phyloP scores from a whole-genome alignment of 2,113 vertebrate species.

The Chauna torquata region DNA sequence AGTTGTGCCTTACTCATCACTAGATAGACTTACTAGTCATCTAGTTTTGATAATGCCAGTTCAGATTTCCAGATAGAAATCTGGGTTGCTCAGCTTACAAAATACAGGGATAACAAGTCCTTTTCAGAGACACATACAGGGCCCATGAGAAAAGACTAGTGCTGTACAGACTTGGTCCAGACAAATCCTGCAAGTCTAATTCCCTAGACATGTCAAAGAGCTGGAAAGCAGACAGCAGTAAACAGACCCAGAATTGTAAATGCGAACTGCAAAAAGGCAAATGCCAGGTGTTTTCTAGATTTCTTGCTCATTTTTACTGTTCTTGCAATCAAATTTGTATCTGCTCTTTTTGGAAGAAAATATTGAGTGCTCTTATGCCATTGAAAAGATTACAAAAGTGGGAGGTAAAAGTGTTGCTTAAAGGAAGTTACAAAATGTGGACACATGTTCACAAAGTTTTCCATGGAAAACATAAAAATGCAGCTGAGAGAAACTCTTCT shows the following conservation, averaged over 20 bases:
- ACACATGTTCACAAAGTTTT: not conserved
- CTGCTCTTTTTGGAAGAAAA: not conserved
- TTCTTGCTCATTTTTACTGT: not conserved
- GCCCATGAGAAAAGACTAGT: not conserved
- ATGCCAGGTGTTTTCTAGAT: not conserved
- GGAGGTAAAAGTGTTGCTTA: not conserved
- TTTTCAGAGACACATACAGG: not conserved
- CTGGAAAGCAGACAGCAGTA: not conserved
- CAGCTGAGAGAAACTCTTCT: not conserved
- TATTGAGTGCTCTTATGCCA: not conserved
- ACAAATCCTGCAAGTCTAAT: constrained; percentile 4
- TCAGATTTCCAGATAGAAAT: not conserved
- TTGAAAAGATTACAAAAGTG: not conserved
- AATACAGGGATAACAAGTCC: not conserved
- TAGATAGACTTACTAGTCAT: not conserved
- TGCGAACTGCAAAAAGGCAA: not conserved
- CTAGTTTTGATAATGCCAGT: not conserved
- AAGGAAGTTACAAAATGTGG: not conserved
- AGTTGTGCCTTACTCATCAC: not conserved
- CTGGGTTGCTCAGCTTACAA: not conserved
- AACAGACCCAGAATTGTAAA: not conserved
- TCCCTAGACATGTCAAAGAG: not conserved
- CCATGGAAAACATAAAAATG: not conserved
- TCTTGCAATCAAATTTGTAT: not conserved
- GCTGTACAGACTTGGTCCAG: not conserved